Evolutionary conservation across 1,140 invertebrate genomes (phyloP).

Genomic region (Pseudomyrmex pallidus): DNA sequence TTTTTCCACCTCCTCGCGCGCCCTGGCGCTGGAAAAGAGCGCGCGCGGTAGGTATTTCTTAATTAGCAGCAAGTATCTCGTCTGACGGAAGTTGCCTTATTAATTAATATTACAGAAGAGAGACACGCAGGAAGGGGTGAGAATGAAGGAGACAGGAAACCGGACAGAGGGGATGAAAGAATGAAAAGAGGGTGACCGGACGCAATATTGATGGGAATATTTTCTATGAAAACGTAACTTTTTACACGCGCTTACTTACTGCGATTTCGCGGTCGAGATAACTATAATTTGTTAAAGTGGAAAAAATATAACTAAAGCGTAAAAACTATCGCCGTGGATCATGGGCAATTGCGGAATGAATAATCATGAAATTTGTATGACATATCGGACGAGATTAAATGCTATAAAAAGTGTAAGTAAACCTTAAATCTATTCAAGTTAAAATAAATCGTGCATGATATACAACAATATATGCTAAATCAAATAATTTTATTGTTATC

Average conservation of each 20-base stretch:
- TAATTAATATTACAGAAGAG: slow-evolving; percentile 74
- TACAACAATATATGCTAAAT: slow-evolving; percentile 35
- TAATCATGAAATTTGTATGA: slow-evolving; percentile 26
- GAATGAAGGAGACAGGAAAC: not conserved
- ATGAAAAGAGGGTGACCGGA: not conserved
- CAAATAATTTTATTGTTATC: slow-evolving; percentile 6
- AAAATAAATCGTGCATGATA: slow-evolving; percentile 16
- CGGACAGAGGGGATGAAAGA: not conserved
- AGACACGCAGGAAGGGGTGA: slow-evolving; percentile 1
- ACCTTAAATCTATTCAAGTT: slow-evolving; percentile 15
- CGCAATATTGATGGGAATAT: slow-evolving; percentile 2
- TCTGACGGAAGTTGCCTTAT: slow-evolving; percentile 69
- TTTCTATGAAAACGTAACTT: slow-evolving; percentile 22
- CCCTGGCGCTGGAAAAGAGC: slow-evolving; percentile 64
- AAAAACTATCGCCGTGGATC: not conserved
- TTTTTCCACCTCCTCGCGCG: slow-evolving; percentile 71
- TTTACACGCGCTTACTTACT: slow-evolving; percentile 23
- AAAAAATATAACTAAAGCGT: not conserved
- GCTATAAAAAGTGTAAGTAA: slow-evolving; percentile 31
- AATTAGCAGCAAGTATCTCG: slow-evolving; percentile 76
- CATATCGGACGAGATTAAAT: slow-evolving; percentile 29
- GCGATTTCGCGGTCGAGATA: slow-evolving; percentile 17
- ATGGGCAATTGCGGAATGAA: slow-evolving; percentile 25
- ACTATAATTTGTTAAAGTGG: slow-evolving; percentile 26
- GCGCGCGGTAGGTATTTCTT: slow-evolving; percentile 75